phyloP scores from a whole-genome alignment of 1,140 invertebrate genomes.

The Drosophila sulfurigaster region DNA sequence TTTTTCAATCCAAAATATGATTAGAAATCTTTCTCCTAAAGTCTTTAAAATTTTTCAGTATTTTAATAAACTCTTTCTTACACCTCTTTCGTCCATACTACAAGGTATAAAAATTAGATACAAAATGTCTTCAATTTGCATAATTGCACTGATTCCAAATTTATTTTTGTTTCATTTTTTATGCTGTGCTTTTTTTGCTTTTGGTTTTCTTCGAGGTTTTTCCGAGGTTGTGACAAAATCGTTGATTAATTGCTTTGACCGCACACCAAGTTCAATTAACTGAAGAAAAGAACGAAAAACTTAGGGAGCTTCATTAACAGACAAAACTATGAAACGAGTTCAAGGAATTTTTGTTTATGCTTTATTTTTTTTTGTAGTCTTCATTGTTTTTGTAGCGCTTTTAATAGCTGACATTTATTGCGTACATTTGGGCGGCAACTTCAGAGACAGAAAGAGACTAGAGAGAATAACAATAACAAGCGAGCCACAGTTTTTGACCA shows the following conservation, averaged over 20 bases:
- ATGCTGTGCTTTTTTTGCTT: background rate
- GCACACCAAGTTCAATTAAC: conserved; percentile 60
- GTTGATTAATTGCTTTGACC: conserved; percentile 77
- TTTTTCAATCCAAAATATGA: too few relatives aligned
- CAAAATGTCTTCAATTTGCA: conserved; percentile 69
- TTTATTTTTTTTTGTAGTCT: conserved; percentile 7
- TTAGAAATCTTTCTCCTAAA: too few relatives aligned
- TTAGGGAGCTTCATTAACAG: conserved; percentile 44
- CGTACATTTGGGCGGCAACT: conserved; percentile 37
- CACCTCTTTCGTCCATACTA: background rate
- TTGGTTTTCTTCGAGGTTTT: conserved; percentile 37
- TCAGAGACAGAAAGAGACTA: conserved; percentile 10
- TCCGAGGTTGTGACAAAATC: conserved; percentile 63
- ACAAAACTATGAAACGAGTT: conserved; percentile 50
- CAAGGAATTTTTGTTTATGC: conserved; percentile 2
- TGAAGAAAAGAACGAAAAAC: conserved; percentile 19
- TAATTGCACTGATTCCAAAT: conserved; percentile 74
- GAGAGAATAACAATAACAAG: conserved; percentile 44
- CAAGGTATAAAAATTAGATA: conserved; percentile 11
- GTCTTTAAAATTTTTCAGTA: too few relatives aligned
- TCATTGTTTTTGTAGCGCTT: conserved; percentile 21
- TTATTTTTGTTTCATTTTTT: conserved; percentile 44
- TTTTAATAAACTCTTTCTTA: too few relatives aligned
- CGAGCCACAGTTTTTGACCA: conserved; percentile 62
- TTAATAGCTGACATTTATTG: conserved; percentile 56